A percentile compares a stretch with the other conserved stretches of the same genome.
Evolutionary conservation across 2,797 vertebrate species (phyloP).

Genomic region (Ataeniobius toweri): DNA sequence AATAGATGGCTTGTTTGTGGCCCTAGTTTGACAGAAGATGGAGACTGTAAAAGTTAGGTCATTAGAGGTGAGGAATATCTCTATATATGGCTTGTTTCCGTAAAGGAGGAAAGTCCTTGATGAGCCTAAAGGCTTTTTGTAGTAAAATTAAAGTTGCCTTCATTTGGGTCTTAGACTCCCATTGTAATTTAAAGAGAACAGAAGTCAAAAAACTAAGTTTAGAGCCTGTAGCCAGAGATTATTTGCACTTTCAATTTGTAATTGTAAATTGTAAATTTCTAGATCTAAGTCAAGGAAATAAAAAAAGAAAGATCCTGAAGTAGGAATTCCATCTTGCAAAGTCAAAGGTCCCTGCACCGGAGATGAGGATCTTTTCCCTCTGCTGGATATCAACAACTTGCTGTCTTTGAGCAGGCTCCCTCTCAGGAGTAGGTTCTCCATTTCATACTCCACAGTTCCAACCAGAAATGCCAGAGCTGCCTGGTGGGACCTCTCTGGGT

Average conservation of each 20-base stretch:
- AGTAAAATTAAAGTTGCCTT: neutral
- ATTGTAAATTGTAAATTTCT: neutral
- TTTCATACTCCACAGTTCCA: neutral
- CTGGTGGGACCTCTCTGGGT: too few species aligned
- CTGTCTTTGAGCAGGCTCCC: neutral
- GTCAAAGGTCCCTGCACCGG: too few species aligned
- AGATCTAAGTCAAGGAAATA: neutral
- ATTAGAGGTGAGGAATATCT: slow-evolving; percentile 17
- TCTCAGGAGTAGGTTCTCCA: neutral
- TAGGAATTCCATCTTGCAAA: neutral
- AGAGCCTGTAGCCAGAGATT: neutral
- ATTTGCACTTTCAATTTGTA: neutral
- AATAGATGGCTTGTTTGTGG: slow-evolving; percentile 40
- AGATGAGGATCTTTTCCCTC: neutral
- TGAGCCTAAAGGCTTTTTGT: neutral
- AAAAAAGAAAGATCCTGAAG: neutral
- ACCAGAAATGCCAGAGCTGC: too few species aligned
- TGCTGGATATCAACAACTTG: neutral
- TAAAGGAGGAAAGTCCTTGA: neutral
- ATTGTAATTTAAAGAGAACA: neutral
- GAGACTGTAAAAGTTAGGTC: slow-evolving; percentile 23
- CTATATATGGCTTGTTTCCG: neutral
- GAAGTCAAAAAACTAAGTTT: neutral
- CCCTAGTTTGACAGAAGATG: slow-evolving; percentile 15
- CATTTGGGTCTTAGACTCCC: neutral